These are phyloP conservation scores for Venusia cambrica DNA, from an alignment of 2,888 invertebrate genomes.

Conservation along the genomic window DNA sequence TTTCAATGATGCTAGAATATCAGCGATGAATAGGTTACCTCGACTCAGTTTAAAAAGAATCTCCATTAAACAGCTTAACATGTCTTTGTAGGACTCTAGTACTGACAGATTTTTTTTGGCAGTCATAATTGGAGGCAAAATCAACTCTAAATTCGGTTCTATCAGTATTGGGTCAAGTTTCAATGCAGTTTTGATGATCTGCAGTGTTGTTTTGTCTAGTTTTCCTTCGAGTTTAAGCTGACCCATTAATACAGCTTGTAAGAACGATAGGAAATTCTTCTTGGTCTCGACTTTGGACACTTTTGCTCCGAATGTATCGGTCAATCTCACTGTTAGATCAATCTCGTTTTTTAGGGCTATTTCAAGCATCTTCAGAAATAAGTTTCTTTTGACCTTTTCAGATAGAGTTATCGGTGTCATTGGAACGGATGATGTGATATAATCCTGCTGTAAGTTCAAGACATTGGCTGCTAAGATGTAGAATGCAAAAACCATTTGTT, in stretches of 20 bases:
- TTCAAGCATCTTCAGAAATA: constrained; percentile 65
- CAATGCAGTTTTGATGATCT: constrained; percentile 60
- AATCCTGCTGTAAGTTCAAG: constrained; percentile 59
- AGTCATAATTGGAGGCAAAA: constrained; percentile 63
- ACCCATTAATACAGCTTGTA: constrained; percentile 62
- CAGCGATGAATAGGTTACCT: constrained; percentile 57
- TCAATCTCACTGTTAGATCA: constrained; percentile 59
- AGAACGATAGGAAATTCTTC: constrained; percentile 59
- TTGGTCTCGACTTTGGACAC: constrained; percentile 61
- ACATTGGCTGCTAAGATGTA: constrained; percentile 59
- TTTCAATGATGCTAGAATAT: constrained; percentile 63
- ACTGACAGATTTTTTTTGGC: constrained; percentile 50
- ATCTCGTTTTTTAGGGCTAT: constrained; percentile 57
- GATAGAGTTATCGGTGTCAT: constrained; percentile 52
- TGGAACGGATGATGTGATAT: constrained; percentile 55
- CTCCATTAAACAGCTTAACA: constrained; percentile 62
- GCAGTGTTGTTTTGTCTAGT: constrained; percentile 54
- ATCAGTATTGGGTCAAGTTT: constrained; percentile 65
- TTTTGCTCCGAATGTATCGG: constrained; percentile 63
- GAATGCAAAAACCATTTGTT: constrained; percentile 65
- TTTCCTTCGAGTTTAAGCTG: constrained; percentile 63
- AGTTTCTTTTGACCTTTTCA: constrained; percentile 53
- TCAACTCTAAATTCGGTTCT: constrained; percentile 58
- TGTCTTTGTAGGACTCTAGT: constrained; percentile 51
- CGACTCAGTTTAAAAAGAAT: constrained; percentile 67